A percentile compares a stretch with the other conserved stretches of the same genome.
phyloP scores from a whole-genome alignment of 2,888 invertebrate species.

The Temnothorax ravouxi region DNA sequence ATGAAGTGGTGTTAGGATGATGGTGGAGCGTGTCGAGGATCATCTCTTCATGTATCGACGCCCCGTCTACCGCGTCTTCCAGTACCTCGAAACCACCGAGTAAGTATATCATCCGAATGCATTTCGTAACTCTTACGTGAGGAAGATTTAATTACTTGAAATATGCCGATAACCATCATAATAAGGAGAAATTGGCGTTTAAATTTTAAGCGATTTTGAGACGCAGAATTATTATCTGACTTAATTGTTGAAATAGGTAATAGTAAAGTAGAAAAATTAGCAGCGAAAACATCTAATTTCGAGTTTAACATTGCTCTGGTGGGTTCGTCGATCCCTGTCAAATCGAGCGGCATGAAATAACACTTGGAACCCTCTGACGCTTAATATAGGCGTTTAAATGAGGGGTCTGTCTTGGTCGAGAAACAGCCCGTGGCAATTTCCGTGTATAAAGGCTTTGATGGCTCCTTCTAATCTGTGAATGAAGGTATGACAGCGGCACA shows the following conservation, averaged over 20 bases:
- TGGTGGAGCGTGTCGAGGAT: slow-evolving; percentile 93
- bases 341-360: slow-evolving; percentile 23
- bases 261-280: background rate
- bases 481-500: slow-evolving; percentile 7
- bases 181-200: background rate
- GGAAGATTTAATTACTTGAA: background rate
- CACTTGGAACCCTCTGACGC: slow-evolving; percentile 32
- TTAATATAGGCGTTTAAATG: slow-evolving; percentile 63
- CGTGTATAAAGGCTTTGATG: slow-evolving; percentile 57
- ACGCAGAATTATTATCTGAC: background rate
- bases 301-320: background rate
- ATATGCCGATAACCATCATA: background rate
- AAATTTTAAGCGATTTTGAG: background rate
- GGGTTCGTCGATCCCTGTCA: background rate
- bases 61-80: slow-evolving; percentile 93
- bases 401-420: slow-evolving; percentile 61
- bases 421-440: slow-evolving; percentile 65
- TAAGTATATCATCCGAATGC: slow-evolving; percentile 87
- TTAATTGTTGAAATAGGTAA: background rate
- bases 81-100: slow-evolving; percentile 92
- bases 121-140: background rate
- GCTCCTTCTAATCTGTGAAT: slow-evolving; percentile 56
- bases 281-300: slow-evolving; percentile 50
- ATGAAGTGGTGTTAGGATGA: slow-evolving; percentile 87
- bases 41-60: slow-evolving; percentile 92